Percentiles rank a stretch among this genome's conserved stretches.
These are phyloP conservation scores for Drosophila mettleri DNA, from an alignment of 2,888 invertebrate species.

Conservation along the genomic window DNA sequence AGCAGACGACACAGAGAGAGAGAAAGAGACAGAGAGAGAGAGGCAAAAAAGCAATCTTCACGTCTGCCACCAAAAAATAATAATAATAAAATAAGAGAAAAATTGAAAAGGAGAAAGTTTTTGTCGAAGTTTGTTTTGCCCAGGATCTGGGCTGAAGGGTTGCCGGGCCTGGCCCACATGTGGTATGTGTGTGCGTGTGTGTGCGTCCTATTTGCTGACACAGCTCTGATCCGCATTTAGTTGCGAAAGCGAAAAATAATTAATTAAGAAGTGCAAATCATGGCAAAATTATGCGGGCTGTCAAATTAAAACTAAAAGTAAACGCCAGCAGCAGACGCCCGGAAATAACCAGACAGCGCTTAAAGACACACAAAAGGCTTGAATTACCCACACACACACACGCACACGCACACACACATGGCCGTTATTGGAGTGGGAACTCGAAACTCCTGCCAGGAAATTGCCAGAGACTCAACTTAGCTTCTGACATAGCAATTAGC, in stretches of 20 bases:
- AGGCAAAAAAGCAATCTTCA: constrained; percentile 20
- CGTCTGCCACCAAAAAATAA: constrained; percentile 13
- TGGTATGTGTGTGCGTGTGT: constrained; percentile 17
- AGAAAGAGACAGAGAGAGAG: too few relatives aligned
- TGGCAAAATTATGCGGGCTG: constrained; percentile 77
- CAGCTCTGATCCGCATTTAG: constrained; percentile 62
- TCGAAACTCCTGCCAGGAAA: constrained; percentile 12
- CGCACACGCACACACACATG: constrained; percentile 1
- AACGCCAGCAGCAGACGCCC: constrained; percentile 62
- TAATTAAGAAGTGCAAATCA: constrained; percentile 79
- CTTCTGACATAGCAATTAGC: constrained; percentile 35
- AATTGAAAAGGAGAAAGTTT: constrained; percentile 41
- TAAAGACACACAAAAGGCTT: constrained; percentile 46
- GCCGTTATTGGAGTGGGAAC: constrained; percentile 1
- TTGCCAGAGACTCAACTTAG: constrained; percentile 35
- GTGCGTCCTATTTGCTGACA: constrained; percentile 60
- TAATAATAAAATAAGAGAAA: constrained; percentile 15
- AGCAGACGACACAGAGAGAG: background rate
- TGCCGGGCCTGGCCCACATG: constrained; percentile 26
- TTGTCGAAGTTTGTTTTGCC: constrained; percentile 48
- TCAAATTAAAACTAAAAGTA: constrained; percentile 68
- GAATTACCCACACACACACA: constrained; percentile 1
- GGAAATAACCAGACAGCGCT: constrained; percentile 52
- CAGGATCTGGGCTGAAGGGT: constrained; percentile 30
- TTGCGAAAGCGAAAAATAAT: constrained; percentile 71